These are phyloP conservation scores for Spea hammondii DNA, from an alignment of 2,797 vertebrate species.

Conservation along the genomic window DNA sequence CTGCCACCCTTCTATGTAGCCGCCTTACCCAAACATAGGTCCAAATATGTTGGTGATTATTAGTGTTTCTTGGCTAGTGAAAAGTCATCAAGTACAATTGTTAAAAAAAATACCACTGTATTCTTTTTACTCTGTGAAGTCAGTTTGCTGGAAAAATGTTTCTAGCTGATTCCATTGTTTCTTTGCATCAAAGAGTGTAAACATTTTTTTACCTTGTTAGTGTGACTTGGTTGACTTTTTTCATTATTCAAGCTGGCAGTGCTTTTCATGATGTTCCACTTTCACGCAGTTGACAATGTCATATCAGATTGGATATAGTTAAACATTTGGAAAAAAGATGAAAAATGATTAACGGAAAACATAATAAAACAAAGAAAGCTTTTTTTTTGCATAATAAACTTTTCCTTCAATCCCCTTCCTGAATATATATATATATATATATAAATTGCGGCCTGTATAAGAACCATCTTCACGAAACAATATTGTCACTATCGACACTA, in stretches of 20 bases:
- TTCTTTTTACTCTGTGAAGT: not conserved
- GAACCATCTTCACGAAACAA: no score
- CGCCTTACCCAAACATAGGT: no score
- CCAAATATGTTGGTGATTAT: not conserved
- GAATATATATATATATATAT: no score
- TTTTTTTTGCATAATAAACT: no score
- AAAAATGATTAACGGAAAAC: not conserved
- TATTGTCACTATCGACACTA: no score
- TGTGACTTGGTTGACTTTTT: not conserved
- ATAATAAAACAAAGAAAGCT: not conserved
- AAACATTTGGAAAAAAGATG: not conserved
- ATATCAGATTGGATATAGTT: not conserved
- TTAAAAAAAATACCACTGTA: not conserved
- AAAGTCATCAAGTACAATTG: not conserved
- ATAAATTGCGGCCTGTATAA: no score
- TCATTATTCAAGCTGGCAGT: conserved; percentile 5
- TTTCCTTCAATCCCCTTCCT: no score
- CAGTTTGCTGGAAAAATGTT: not conserved
- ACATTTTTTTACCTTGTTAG: conserved; percentile 23
- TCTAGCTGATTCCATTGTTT: conserved; percentile 7
- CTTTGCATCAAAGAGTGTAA: conserved; percentile 13
- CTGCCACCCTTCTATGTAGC: no score
- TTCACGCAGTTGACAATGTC: not conserved
- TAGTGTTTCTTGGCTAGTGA: not conserved
- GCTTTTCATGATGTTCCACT: not conserved